Evolutionary conservation across 2,888 invertebrate species (phyloP).

Genomic region (Metacarcinus magister): DNA sequence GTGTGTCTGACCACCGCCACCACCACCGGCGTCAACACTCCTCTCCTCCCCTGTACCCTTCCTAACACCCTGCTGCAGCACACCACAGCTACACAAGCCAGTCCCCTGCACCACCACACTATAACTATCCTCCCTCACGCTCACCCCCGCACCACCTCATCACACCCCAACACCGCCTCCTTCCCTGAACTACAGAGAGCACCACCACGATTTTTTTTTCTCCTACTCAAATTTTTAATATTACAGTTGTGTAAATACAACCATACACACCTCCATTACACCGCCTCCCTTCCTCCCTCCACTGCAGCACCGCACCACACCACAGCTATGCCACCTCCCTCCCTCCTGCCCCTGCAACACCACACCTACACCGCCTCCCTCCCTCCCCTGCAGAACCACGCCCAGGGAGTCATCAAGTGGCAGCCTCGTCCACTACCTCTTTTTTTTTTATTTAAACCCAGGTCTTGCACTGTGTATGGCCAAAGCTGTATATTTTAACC

Average conservation of each 20-base stretch:
- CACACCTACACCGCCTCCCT: neutral
- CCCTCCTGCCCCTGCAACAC: neutral
- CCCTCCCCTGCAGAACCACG: neutral
- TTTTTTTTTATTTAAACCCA: neutral
- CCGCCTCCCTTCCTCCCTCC: neutral
- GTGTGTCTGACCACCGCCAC: slow-evolving; percentile 51
- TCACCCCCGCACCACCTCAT: neutral
- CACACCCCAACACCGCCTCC: neutral
- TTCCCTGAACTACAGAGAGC: neutral
- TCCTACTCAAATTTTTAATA: neutral
- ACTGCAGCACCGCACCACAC: neutral
- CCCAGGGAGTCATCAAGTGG: neutral
- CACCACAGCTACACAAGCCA: slow-evolving; percentile 14
- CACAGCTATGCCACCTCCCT: neutral
- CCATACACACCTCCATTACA: neutral
- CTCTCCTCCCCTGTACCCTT: slow-evolving; percentile 29
- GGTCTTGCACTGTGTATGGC: too few relatives aligned
- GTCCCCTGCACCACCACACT: neutral
- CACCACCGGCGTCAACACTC: slow-evolving; percentile 52
- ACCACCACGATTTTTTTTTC: neutral
- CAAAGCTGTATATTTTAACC: too few relatives aligned
- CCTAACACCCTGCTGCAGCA: slow-evolving; percentile 10
- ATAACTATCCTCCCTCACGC: neutral
- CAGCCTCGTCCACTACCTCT: neutral
- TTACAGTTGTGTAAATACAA: neutral